Evolutionary conservation across 2,113 vertebrate genomes (phyloP), one percentile per base, ranked within the genome.

Genomic region (Pteropus alecto): DNA sequence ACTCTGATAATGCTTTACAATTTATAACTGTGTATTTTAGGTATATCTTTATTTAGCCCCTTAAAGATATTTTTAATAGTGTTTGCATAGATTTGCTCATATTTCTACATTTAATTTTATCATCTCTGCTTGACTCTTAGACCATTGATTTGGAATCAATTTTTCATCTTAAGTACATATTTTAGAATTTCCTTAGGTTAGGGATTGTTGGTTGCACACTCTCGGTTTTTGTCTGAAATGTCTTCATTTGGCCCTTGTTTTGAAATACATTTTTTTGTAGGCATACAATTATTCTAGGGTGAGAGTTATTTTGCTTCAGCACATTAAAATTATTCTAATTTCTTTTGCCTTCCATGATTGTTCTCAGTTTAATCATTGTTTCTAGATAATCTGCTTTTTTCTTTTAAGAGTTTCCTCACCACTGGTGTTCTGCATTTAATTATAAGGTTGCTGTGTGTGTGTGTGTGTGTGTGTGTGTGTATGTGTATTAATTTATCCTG

Each of bases 191-290:
- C 58, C 10, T 85, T 76, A 93, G 78, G 33, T 79, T 79, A 90
- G 28, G 48, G 48, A 68, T 58, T 78, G 12, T 73, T 76, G n/a
- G 81, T 54, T 33, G 4, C 22, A 81, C 60, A 82, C 30, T 67
- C 24, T 70, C 11, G 33, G 48, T 35, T 85, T 48, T 61, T 96
- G 24, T 38, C 22, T 70, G 60, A 90, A 73, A 73, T 90, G 28
- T 81, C 35, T 94, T 86, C 51, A 67, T 67, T 85, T 96, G 84
- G n/a, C 58, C 51, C n/a, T 93, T 65, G n/a, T 74, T 95, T 81
- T 93, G 11, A 95, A 63, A 81, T 61, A 70, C 51, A 63, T 65
- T 93, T 90, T 90, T 96, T 84, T 48, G 79, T 56, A 51, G 22
- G 14, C 24, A 88, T 65, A 33, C 14, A 65, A 46, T 92, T 88